These are phyloP conservation scores for Apocheima hispidaria DNA, from an alignment of 2,888 invertebrate species.

Conservation along the genomic window DNA sequence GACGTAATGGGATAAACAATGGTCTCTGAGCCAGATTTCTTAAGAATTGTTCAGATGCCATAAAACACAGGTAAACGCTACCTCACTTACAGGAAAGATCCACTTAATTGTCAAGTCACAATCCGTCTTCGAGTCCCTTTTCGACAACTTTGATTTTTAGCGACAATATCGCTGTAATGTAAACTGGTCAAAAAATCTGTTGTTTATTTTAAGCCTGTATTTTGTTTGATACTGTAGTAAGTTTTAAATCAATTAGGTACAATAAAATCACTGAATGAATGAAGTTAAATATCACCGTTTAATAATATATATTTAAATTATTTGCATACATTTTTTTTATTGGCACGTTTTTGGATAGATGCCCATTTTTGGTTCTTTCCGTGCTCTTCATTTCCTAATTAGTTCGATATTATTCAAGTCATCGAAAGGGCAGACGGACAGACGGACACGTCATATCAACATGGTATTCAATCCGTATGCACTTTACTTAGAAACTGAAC, in stretches of 20 bases:
- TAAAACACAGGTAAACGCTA: constrained; percentile 81
- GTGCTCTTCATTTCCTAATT: constrained; percentile 42
- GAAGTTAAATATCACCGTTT: constrained; percentile 3
- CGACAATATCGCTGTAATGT: constrained; percentile 20
- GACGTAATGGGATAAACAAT: constrained; percentile 83
- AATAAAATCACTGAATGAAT: constrained; percentile 9
- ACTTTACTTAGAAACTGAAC: constrained; percentile 84
- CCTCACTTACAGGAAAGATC: constrained; percentile 75
- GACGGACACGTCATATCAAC: constrained; percentile 73
- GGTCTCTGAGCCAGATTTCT: constrained; percentile 54
- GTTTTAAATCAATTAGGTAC: background rate
- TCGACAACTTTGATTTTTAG: constrained; percentile 58
- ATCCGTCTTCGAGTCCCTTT: constrained; percentile 49
- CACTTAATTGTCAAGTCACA: constrained; percentile 64
- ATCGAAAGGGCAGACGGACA: constrained; percentile 78
- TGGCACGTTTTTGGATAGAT: constrained; percentile 20
- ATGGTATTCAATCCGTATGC: constrained; percentile 76
- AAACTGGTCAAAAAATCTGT: constrained; percentile 21
- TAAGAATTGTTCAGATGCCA: constrained; percentile 63
- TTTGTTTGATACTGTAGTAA: background rate
- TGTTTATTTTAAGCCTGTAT: background rate
- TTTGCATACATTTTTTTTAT: constrained; percentile 6
- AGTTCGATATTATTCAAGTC: constrained; percentile 60
- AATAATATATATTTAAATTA: background rate
- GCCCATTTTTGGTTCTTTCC: constrained; percentile 27